Evolutionary conservation across 2,113 vertebrate species (phyloP).

Genomic region (Felis chaus): DNA sequence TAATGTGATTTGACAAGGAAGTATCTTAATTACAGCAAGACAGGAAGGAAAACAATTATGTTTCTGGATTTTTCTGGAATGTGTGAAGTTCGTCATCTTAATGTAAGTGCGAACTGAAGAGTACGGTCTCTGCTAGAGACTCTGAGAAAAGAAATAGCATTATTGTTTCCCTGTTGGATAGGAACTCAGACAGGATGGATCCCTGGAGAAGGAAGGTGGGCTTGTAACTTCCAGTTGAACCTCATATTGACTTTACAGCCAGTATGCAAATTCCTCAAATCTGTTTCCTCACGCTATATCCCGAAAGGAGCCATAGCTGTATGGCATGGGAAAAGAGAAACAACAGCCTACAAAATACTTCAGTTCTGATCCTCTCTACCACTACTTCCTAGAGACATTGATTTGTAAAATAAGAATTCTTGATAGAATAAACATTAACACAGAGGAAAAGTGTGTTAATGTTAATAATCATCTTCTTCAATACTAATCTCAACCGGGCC

Average conservation of each 20-base stretch:
- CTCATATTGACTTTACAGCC: not conserved
- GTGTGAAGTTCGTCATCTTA: not conserved
- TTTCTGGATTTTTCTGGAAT: conserved; percentile 16
- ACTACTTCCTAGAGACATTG: not conserved
- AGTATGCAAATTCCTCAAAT: not conserved
- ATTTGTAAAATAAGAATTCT: not conserved
- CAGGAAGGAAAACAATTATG: not conserved
- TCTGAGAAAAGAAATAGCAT: not conserved
- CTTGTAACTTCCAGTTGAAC: not conserved
- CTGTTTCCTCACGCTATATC: not conserved
- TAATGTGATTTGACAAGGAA: not conserved
- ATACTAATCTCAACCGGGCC: not conserved
- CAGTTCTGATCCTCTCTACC: not conserved
- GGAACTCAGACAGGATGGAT: not conserved
- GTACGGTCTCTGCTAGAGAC: not conserved
- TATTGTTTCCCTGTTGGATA: not conserved
- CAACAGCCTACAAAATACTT: not conserved
- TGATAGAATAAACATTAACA: not conserved
- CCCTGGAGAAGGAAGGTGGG: not conserved
- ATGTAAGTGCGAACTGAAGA: not conserved
- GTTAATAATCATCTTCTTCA: conserved; percentile 13
- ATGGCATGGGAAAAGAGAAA: not conserved
- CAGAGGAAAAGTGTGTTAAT: not conserved
- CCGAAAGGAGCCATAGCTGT: not conserved
- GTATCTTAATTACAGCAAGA: not conserved